Evolutionary conservation across 2,797 vertebrate genomes (phyloP), one percentile per base, ranked within the genome.

Genomic region (Myotis daubentonii): DNA sequence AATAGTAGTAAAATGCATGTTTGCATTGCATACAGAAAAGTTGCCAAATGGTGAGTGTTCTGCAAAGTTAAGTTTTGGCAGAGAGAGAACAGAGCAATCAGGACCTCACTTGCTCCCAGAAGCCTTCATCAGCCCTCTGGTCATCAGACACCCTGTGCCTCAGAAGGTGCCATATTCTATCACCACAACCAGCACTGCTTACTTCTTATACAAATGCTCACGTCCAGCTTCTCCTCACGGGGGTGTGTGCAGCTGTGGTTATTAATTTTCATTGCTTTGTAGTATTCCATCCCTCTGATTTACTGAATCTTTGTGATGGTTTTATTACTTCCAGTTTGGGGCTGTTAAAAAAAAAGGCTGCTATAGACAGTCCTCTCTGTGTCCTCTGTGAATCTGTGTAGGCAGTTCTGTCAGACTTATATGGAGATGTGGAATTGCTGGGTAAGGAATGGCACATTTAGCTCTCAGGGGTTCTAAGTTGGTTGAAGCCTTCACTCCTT

Each of bases 281-380:
- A 5, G 38, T 23, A 5, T 6, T 38, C 20, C 36, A 19, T 0
- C 7, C 0, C 8, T 11, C 3, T 0, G 8, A 15, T 2, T 1
- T 5, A 41, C 3, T 20, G 30, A 23, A 4, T 33, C 36, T 19
- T 1, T 16, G 0, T 36, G 19, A 0, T 17, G 25, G 6, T 2
- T 36, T 20, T n/a, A n/a, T 41, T 7, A 16, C 20, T 36, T 75
- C 10, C 12, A 13, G 0, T 1, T 6, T 38, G 41, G 9, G 38
- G 4, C 4, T 12, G 5, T 30, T 11, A 36, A 15, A 33, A 25
- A 25, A n/a, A 70, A 47, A 4, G 28, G 22, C 25, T 3, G 1
- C 11, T 7, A 4, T 1, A 3, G 7, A 38, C 3, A 6, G 7
- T 19, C 22, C 44, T 57, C 41, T 66, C 19, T 30, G 16, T 17